Conservation (phyloP, 2,113 vertebrate genomes). For the Bufo bufo region DNA sequence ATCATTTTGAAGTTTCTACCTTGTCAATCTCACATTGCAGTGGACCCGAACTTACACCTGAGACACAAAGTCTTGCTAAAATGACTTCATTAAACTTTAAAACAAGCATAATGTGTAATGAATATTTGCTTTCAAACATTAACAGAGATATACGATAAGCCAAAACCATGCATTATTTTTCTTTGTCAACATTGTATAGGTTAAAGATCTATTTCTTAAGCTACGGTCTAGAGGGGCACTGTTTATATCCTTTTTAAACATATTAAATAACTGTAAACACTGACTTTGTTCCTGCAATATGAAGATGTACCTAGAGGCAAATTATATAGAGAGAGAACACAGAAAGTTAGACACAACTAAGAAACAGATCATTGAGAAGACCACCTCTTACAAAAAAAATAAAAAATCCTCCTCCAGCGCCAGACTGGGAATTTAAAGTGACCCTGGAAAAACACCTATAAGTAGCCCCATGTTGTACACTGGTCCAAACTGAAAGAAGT, state of each 20-base stretch:
- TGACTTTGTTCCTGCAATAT: not conserved
- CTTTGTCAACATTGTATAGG: slow-evolving; percentile 9
- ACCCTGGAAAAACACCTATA: too few relatives aligned
- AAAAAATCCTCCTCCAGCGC: too few relatives aligned
- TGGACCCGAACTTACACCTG: slow-evolving; percentile 55
- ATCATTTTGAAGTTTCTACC: slow-evolving; percentile 49
- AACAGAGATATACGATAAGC: slow-evolving; percentile 8
- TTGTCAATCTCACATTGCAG: slow-evolving; percentile 53
- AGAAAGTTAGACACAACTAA: not conserved
- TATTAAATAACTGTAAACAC: slow-evolving; percentile 22
- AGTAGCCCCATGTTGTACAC: too few relatives aligned
- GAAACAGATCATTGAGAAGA: too few relatives aligned
- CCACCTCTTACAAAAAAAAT: too few relatives aligned
- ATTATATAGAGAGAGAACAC: not conserved
- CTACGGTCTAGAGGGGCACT: not conserved
- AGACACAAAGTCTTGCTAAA: slow-evolving; percentile 48
- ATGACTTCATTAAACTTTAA: slow-evolving; percentile 56
- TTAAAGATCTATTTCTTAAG: slow-evolving; percentile 25
- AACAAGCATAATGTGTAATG: slow-evolving; percentile 49
- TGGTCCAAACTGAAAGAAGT: too few relatives aligned
- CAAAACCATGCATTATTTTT: not conserved
- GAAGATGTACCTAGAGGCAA: too few relatives aligned
- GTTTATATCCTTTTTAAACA: slow-evolving; percentile 3
- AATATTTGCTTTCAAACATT: slow-evolving; percentile 36
- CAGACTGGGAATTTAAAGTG: too few relatives aligned